Base-by-base conservation (phyloP, 2,797 vertebrate species). In the Cirrhinus molitorella region DNA sequence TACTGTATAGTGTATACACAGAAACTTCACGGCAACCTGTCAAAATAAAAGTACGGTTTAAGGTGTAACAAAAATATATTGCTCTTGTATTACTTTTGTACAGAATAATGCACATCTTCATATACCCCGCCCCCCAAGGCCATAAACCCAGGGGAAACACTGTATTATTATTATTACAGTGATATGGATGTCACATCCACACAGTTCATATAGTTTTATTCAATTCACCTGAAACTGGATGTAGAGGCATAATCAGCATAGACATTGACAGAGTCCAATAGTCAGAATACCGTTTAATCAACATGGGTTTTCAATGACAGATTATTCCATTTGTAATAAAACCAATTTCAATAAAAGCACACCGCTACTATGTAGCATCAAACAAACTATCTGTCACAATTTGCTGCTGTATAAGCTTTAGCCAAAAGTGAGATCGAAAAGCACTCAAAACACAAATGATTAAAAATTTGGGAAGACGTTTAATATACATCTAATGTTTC, bases 401-500 rank as follows among this genome's bases (percentile, higher is more conserved):
- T 37, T 73, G 12, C 49, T 55, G 49, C 49, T 16, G 49, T 19
- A 55, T 55, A 31, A 74, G 49, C 34, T 75, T 57, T 16, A 75
- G n/a, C n/a, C 21, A 73, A 25, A 34, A 66, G 17, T 47, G 21
- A 81, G 25, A 23, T 19, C 23, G 43, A 68, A 34, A 70, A 81
- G n/a, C 14, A 73, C 43, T 1, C 16, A 31, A 28, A 61, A 13
- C 17, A 55, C 23, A 68, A 16, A 40, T 17, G 1, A 31, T 75
- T 34, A 51, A 23, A 6, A 45, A 67, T 57, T 83, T 47, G 5
- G 28, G 31, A 74, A 23, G 37, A 51, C 28, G 17, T 79, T 72
- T 85, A 72, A 75, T 71, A 59, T 8, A 37, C 43, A 57, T 34
- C 34, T 65, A 70, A 57, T 12, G 37, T 71, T 49, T 49, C 67